Conservation (phyloP, 2,888 invertebrate genomes). For the Brachypalpus laphriformis region DNA sequence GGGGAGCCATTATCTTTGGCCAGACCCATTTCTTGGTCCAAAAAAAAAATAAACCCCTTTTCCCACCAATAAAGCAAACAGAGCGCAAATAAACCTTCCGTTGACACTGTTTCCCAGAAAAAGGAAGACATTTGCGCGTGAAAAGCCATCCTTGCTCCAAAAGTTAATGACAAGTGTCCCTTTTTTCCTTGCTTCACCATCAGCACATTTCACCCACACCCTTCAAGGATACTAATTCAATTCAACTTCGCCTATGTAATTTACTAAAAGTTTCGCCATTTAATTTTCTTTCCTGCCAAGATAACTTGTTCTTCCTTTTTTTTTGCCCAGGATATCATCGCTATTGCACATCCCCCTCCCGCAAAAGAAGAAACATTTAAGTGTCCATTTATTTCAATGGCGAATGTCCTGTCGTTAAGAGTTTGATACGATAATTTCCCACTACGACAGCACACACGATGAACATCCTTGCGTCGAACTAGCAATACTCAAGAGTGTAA, state of each 20-base stretch:
- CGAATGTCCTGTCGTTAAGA: conserved; percentile 67
- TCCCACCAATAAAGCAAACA: conserved; percentile 60
- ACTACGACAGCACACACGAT: conserved; percentile 23
- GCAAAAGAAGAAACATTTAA: conserved; percentile 38
- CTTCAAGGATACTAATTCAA: conserved; percentile 66
- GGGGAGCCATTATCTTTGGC: conserved; percentile 38
- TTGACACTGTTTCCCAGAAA: conserved; percentile 22
- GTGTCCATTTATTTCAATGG: conserved; percentile 66
- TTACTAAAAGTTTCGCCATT: conserved; percentile 66
- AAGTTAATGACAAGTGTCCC: conserved; percentile 66
- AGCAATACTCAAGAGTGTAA: conserved; percentile 32
- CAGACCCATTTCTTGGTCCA: conserved; percentile 1
- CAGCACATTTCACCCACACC: conserved; percentile 37
- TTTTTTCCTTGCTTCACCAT: conserved; percentile 7
- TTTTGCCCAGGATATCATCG: background rate
- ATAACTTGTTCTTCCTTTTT: conserved; percentile 40
- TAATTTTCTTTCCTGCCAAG: conserved; percentile 58
- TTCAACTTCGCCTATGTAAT: conserved; percentile 68
- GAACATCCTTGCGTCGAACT: background rate
- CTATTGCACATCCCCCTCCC: conserved; percentile 38
- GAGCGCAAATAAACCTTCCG: conserved; percentile 58
- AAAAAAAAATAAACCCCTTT: background rate
- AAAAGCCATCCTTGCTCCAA: conserved; percentile 51
- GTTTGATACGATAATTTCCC: conserved; percentile 59
- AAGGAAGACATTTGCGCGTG: conserved; percentile 10